Evolutionary conservation across 2,797 vertebrate species (phyloP).

Genomic region (Siniperca scherzeri): DNA sequence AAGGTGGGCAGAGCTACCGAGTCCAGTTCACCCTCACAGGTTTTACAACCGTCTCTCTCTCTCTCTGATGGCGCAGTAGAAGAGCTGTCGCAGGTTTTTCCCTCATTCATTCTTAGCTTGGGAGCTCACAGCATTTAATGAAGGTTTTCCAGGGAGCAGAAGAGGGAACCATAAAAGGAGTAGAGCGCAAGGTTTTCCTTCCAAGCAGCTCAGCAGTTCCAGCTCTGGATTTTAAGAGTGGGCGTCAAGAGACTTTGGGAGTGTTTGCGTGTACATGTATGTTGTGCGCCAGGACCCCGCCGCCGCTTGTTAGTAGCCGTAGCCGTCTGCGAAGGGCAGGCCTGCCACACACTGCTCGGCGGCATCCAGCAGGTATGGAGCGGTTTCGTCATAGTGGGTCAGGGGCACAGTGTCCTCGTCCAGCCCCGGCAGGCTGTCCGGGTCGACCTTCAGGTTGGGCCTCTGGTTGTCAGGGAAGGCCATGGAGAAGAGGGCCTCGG

Average conservation of each 20-base stretch:
- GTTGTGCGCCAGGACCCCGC: conserved; percentile 11
- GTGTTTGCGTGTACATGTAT: conserved; percentile 58
- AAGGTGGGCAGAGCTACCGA: conserved; percentile 61
- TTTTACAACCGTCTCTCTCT: conserved; percentile 59
- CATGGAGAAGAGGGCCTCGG: conserved; percentile 97
- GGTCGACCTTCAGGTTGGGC: conserved; percentile 93
- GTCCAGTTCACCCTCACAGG: conserved; percentile 63
- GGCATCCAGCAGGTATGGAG: conserved; percentile 90
- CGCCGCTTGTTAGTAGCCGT: conserved; percentile 87
- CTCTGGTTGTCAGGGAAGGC: conserved; percentile 97
- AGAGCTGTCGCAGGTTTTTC: conserved; percentile 37
- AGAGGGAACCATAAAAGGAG: conserved; percentile 57
- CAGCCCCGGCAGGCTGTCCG: conserved; percentile 86
- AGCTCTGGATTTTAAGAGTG: conserved; percentile 64
- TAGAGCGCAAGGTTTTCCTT: conserved; percentile 42
- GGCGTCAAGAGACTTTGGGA: conserved; percentile 57
- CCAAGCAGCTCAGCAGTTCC: conserved; percentile 70
- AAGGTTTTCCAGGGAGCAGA: conserved; percentile 66
- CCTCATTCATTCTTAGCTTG: conserved; percentile 47
- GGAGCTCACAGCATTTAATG: conserved; percentile 44
- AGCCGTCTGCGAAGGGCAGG: conserved; percentile 91
- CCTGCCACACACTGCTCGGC: conserved; percentile 88
- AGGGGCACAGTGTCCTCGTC: conserved; percentile 94
- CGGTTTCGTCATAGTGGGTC: conserved; percentile 92
- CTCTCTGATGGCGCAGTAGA: conserved; percentile 62